A percentile compares a stretch with the other conserved stretches of the same genome.
These are phyloP conservation scores for Acrocyrtus sp. DNA, from an alignment of 2,888 invertebrate genomes.

Conservation along the genomic window DNA sequence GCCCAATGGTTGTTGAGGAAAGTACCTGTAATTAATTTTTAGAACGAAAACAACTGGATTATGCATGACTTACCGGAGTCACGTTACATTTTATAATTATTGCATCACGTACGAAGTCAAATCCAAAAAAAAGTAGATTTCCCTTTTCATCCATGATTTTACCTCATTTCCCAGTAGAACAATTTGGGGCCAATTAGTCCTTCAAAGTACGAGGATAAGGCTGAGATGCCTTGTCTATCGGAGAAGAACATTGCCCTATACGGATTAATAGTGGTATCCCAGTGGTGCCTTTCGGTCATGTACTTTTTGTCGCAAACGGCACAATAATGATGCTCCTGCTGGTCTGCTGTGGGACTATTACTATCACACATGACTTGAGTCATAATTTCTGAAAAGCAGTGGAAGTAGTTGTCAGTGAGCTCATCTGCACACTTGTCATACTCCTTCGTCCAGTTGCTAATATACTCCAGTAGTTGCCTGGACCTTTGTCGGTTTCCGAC, in stretches of 20 bases:
- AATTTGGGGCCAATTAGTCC: conserved; percentile 27
- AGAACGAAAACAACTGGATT: no score
- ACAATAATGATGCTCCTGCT: conserved; percentile 31
- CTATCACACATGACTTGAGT: conserved; percentile 22
- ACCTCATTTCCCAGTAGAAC: conserved; percentile 47
- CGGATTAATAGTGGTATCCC: conserved; percentile 50
- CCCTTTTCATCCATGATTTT: neutral
- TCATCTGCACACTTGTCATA: conserved; percentile 41
- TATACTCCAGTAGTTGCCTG: conserved; percentile 42
- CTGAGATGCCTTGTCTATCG: conserved; percentile 29
- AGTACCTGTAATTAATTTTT: conserved; percentile 26
- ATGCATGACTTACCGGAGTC: no score
- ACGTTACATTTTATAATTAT: no score
- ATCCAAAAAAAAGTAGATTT: no score
- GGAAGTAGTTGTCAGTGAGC: conserved; percentile 57
- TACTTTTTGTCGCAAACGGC: conserved; percentile 48
- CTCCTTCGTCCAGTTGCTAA: conserved; percentile 52
- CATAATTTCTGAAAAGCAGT: conserved; percentile 48
- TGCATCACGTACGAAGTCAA: no score
- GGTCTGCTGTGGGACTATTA: no score
- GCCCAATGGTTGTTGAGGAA: conserved; percentile 35
- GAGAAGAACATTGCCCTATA: conserved; percentile 48
- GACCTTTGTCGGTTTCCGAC: conserved; percentile 53
- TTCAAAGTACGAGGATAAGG: conserved; percentile 37
- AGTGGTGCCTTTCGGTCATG: conserved; percentile 47